These are phyloP conservation scores for Lepus americanus DNA, from an alignment of 2,113 vertebrate species.

Conservation along the genomic window DNA sequence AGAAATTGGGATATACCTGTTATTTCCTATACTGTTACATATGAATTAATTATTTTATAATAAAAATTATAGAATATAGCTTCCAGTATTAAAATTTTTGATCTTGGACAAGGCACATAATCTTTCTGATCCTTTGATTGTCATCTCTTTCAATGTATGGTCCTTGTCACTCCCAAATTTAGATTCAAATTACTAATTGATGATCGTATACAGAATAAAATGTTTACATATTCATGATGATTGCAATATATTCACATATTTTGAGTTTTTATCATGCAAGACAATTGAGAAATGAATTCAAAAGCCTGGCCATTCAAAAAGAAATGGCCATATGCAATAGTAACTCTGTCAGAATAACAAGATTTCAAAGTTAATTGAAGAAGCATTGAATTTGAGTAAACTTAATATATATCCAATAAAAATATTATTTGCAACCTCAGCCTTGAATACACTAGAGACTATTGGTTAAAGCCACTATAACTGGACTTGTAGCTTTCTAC, in stretches of 20 bases:
- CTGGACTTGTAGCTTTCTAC: not conserved
- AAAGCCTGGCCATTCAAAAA: not conserved
- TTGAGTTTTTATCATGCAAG: not conserved
- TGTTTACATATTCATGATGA: not conserved
- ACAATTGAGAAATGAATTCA: not conserved
- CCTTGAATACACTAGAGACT: not conserved
- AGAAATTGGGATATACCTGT: not conserved
- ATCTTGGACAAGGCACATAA: not conserved
- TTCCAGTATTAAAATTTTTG: not conserved
- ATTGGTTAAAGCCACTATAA: not conserved
- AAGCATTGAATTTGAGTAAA: not conserved
- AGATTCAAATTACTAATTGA: not conserved
- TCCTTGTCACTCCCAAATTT: not conserved
- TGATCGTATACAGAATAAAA: not conserved
- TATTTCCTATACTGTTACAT: not conserved
- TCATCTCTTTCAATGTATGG: not conserved
- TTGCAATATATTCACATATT: not conserved
- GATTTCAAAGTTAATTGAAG: not conserved
- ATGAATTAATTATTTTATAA: not conserved
- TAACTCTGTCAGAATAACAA: not conserved
- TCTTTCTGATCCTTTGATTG: not conserved
- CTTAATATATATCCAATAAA: not conserved
- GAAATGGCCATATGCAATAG: not conserved
- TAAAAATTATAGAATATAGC: not conserved
- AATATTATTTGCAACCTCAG: not conserved